phyloP scores from a whole-genome alignment of 2,888 invertebrate genomes.

The Reticulitermes lucifugus region DNA sequence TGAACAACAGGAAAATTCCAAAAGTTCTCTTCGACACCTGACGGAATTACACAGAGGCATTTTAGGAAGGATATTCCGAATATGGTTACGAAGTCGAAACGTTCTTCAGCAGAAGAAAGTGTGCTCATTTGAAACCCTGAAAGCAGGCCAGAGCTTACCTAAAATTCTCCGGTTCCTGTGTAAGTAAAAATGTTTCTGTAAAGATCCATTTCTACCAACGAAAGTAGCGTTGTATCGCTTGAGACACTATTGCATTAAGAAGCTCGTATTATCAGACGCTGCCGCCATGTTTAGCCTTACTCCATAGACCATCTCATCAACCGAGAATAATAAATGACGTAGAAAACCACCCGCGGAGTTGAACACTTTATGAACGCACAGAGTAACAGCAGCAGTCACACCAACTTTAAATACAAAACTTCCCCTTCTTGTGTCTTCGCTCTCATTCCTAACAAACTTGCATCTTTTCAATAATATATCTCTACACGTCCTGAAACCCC shows the following conservation, averaged over 20 bases:
- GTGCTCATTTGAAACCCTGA: too few species aligned
- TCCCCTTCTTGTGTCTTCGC: constrained; percentile 33
- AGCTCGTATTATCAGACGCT: constrained; percentile 27
- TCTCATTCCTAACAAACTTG: constrained; percentile 14
- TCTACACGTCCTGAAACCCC: constrained; percentile 1
- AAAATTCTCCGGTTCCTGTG: too few species aligned
- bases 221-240: not conserved
- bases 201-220: too few species aligned
- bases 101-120: too few species aligned
- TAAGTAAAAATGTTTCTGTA: too few species aligned
- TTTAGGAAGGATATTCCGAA: too few species aligned
- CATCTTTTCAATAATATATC: constrained; percentile 39
- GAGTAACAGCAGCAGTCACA: constrained; percentile 45
- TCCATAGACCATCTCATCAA: constrained; percentile 42
- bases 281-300: constrained; percentile 41
- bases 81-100: too few species aligned
- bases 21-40: too few species aligned
- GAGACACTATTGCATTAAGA: not conserved
- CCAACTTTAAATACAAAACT: constrained; percentile 47
- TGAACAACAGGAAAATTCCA: too few species aligned
- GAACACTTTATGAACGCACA: constrained; percentile 46
- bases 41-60: too few species aligned
- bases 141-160: too few species aligned
- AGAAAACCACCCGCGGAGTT: constrained; percentile 48
- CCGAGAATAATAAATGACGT: constrained; percentile 47